Evolutionary conservation across 2,113 vertebrate species (phyloP), one percentile per base, ranked within the genome.

Genomic region (Catharus fuscescens): DNA sequence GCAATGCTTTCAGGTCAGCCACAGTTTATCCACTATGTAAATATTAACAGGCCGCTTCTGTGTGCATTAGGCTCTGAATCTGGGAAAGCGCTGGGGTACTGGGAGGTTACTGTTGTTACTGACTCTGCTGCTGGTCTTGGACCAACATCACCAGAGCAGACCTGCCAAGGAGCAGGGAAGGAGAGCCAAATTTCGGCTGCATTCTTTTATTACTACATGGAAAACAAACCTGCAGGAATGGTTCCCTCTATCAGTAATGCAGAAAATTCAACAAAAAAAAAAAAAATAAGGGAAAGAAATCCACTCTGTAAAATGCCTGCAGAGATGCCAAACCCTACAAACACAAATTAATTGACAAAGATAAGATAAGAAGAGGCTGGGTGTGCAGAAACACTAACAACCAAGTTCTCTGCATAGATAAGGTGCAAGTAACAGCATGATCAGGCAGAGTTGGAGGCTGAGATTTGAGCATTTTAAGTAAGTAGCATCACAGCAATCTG

Each of bases 21-120:
- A 88, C 57, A 83, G 92, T 96, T 96, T 95, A 95, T 83, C 86
- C 73, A 86, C 87, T 92, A 40, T 59, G 86, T 94, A 97, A 97
- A 97, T 95, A 96, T 88, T 92, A 95, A 94, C 89, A 91, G 64
- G 70, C 65, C 0, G n/a, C 89, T 95, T 52, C 61, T 80, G 73
- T 64, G 60, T 42, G 38, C 61, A 66, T 80, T 78, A 66, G 40
- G 53, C 25, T 97, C 69, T 92, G 66, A 92, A 90, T 86, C 69
- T 42, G 64, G 85, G 77, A 95, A 95, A 96, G 71, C 2, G 1
- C 87, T 67, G 24, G 20, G 28, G 50, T 92, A 52, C 80, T 89
- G 59, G 88, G 91, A 97, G 96, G 72, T 84, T 93, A 80, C 44
- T 79, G 70, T 80, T 21, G 3, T 86, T 83, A 47, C 84, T 47